phyloP scores from a whole-genome alignment of 1,140 invertebrate species.

The Microvelia longipes region DNA sequence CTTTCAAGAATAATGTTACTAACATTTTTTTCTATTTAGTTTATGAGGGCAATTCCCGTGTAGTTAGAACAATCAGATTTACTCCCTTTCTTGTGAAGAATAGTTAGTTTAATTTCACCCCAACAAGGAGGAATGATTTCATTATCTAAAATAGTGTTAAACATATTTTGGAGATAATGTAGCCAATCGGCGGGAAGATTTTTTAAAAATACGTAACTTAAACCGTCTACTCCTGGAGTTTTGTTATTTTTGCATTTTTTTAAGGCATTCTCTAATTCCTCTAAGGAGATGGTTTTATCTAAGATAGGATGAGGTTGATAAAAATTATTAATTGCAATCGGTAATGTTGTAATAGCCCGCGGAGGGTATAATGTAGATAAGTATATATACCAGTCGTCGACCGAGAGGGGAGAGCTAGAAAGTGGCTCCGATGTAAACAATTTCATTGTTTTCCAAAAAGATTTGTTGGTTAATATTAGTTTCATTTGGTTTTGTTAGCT shows the following conservation, averaged over 20 bases:
- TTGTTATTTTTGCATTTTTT: neutral
- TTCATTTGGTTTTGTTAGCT: too few species aligned
- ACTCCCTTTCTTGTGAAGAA: slow-evolving; percentile 14
- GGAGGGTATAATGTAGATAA: too few species aligned
- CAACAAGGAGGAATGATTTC: neutral
- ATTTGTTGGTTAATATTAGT: too few species aligned
- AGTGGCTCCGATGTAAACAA: too few species aligned
- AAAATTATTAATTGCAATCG: neutral
- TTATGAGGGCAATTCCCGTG: slow-evolving; percentile 20
- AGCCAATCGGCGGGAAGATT: neutral
- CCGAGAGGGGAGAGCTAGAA: too few species aligned
- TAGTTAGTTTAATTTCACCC: neutral
- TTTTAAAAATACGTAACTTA: neutral
- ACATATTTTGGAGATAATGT: neutral
- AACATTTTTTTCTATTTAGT: slow-evolving; percentile 19
- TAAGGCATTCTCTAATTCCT: neutral
- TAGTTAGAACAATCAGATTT: slow-evolving; percentile 18
- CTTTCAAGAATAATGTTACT: slow-evolving; percentile 16
- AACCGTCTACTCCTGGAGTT: neutral
- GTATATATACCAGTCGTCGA: too few species aligned
- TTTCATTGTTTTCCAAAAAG: too few species aligned
- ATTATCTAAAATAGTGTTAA: neutral
- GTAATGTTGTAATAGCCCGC: too few species aligned
- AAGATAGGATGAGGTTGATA: neutral
- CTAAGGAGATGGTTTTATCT: slow-evolving; percentile 4